phyloP scores from a whole-genome alignment of 2,797 vertebrate species.

The Centropyge bicolor region DNA sequence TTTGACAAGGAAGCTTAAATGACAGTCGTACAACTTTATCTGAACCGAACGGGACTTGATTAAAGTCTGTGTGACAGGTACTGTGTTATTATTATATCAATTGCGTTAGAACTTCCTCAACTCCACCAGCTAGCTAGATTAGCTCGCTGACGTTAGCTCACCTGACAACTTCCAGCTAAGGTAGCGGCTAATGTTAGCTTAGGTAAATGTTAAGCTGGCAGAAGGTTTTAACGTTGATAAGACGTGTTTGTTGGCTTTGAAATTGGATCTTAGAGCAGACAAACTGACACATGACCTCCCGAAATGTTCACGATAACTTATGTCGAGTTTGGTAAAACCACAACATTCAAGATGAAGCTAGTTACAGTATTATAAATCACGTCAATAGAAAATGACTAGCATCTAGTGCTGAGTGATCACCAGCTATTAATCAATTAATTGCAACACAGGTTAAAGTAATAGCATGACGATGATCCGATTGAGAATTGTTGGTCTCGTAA shows the following conservation, averaged over 20 bases:
- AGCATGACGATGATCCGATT: neutral
- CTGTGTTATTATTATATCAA: neutral
- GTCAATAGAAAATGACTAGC: neutral
- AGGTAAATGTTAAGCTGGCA: neutral
- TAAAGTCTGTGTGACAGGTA: slow-evolving; percentile 70
- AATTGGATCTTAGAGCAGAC: neutral
- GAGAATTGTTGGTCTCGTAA: neutral
- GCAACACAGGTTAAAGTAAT: neutral
- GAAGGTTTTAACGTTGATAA: neutral
- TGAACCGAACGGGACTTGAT: slow-evolving; percentile 41
- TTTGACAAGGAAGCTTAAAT: slow-evolving; percentile 52
- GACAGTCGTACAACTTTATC: slow-evolving; percentile 44
- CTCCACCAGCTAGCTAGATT: slow-evolving; percentile 45
- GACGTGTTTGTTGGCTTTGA: neutral
- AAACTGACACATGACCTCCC: neutral
- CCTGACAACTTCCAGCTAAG: slow-evolving; percentile 44
- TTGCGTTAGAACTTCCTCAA: slow-evolving; percentile 23
- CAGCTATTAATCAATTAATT: neutral
- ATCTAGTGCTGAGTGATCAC: neutral
- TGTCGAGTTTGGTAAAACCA: neutral
- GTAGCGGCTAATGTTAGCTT: slow-evolving; percentile 52
- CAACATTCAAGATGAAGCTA: accelerated
- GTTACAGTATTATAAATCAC: neutral
- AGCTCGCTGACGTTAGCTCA: slow-evolving; percentile 34
- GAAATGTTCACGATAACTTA: neutral